Base-by-base conservation (phyloP, 2,113 vertebrate species). In the Geococcyx californianus region DNA sequence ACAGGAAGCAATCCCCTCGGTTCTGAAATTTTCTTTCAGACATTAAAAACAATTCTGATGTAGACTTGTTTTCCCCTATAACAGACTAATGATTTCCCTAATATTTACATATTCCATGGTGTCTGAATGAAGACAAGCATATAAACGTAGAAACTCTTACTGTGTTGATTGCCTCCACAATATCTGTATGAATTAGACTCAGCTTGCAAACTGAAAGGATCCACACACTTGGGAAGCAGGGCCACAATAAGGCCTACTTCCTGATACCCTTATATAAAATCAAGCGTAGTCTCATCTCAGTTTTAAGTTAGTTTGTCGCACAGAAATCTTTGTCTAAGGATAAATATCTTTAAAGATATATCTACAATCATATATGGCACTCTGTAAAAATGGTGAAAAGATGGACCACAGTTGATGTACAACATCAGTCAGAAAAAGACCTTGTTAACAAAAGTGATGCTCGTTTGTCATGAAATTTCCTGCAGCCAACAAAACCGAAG, bases 311-410 rank as follows among this genome's bases (percentile, higher is more conserved):
- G 16, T 70, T 68, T 64, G 16, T 4, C 16, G 68, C 56, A 55
- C 17, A 86, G 33, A 82, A 63, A 24, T 76, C 13, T 63, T 77
- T 66, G 10, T 72, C 9, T 55, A 62, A 54, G 25, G 16, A 68
- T 31, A 38, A 87, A 36, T 66, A 26, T 20, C 51, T 90, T 80
- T 51, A 31, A 78, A 75, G 28, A 11, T 58, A 44, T 29, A 6
- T 54, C 9, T 47, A 72, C 1, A 17, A 63, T 76, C 13, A 29
- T 58, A 16, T 44, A 44, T 0, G 0, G 4, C 7, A 36, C 9
- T 51, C 7, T 31, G 15, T 59, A 52, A 87, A 75, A 74, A 49
- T 20, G 45, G 11, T 63, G 42, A 75, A 76, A 89, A 51, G 6
- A 34, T 33, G 13, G 62, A 44, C n/a, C 4, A 2, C 16, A 58